Percentiles rank a stretch among this genome's conserved stretches.
phyloP scores from a whole-genome alignment of 2,797 vertebrate species.

The Paguma larvata region DNA sequence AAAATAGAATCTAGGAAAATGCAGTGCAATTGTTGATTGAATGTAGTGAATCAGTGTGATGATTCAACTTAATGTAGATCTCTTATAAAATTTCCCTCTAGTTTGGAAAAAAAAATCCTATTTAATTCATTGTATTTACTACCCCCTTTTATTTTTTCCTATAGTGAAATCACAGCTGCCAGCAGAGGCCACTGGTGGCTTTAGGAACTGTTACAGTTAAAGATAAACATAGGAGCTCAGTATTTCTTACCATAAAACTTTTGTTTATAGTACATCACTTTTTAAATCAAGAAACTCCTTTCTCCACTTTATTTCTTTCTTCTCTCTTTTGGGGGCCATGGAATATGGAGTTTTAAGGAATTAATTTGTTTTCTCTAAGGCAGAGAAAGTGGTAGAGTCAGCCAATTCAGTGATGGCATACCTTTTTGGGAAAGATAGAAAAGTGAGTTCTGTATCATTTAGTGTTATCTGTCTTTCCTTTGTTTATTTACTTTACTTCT shows the following conservation, averaged over 20 bases:
- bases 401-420: neutral
- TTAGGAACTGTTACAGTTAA: neutral
- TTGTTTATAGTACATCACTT: neutral
- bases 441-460: neutral
- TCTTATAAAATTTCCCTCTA: neutral
- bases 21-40: neutral
- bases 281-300: neutral
- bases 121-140: neutral
- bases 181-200: neutral
- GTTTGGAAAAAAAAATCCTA: neutral
- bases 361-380: neutral
- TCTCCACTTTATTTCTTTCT: neutral
- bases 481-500: neutral
- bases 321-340: neutral
- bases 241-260: neutral
- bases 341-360: neutral
- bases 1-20: slow-evolving; percentile 25
- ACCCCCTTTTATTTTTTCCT: neutral
- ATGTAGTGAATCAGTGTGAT: neutral
- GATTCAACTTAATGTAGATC: neutral
- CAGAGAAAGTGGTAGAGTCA: neutral
- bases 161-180: neutral
- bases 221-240: neutral
- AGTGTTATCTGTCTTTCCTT: neutral
- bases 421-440: neutral